These are phyloP conservation scores for Altica lythri DNA, from an alignment of 2,888 invertebrate species.

Conservation along the genomic window DNA sequence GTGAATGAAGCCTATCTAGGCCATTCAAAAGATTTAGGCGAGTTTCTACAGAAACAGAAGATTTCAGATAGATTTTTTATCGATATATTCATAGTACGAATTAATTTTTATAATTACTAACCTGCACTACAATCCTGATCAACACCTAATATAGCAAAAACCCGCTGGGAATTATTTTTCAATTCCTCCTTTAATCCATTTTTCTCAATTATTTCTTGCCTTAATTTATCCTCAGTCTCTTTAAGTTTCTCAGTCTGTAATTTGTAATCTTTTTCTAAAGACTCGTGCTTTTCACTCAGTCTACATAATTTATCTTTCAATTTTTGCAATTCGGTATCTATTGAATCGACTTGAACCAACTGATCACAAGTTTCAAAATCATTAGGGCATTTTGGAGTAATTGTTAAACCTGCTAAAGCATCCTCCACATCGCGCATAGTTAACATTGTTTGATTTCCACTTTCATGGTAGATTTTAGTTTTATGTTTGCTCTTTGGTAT, in stretches of 20 bases:
- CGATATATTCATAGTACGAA: no score
- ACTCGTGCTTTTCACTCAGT: constrained; percentile 65
- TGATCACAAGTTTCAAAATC: constrained; percentile 50
- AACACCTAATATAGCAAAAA: constrained; percentile 65
- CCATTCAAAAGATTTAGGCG: no score
- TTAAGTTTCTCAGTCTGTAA: constrained; percentile 57
- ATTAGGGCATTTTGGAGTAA: constrained; percentile 47
- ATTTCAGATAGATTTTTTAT: no score
- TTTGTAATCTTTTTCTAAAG: constrained; percentile 59
- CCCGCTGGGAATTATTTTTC: constrained; percentile 73
- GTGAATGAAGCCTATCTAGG: no score
- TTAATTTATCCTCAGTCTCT: constrained; percentile 65
- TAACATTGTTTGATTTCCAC: constrained; percentile 75
- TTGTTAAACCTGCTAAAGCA: constrained; percentile 66
- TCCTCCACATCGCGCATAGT: constrained; percentile 74
- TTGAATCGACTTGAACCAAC: constrained; percentile 60
- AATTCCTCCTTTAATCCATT: constrained; percentile 75
- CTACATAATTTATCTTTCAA: constrained; percentile 65
- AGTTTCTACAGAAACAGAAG: no score
- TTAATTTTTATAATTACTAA: constrained; percentile 1
- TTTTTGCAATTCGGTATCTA: constrained; percentile 67
- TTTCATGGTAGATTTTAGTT: constrained; percentile 81
- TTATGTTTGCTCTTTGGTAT: constrained; percentile 58
- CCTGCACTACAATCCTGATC: constrained; percentile 60
- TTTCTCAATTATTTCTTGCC: constrained; percentile 73